Conservation (phyloP, 2,888 invertebrate species). For the Bedellia somnulentella region DNA sequence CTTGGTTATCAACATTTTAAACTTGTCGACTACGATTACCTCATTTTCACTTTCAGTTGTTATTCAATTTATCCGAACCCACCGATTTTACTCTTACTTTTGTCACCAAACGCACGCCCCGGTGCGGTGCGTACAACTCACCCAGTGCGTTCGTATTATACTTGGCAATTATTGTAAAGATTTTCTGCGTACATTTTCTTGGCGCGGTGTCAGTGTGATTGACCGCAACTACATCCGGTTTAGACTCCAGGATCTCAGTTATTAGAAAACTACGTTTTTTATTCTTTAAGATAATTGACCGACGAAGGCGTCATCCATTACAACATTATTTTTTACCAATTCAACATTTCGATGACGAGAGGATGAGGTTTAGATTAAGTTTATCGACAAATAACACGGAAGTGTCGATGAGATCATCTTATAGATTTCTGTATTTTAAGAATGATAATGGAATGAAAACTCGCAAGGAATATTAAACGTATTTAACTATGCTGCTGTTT, state of each 20-base stretch:
- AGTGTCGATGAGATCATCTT: conserved; percentile 9
- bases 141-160: too few species aligned
- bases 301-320: conserved; percentile 6
- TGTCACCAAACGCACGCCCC: conserved; percentile 5
- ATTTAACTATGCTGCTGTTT: too few species aligned
- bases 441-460: too few species aligned
- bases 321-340: too few species aligned
- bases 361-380: conserved; percentile 3
- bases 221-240: conserved; percentile 3
- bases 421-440: conserved; percentile 1
- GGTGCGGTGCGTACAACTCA: too few species aligned
- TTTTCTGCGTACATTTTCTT: too few species aligned
- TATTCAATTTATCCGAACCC: conserved; percentile 17
- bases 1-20: conserved; percentile 13
- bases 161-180: too few species aligned
- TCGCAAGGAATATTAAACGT: too few species aligned
- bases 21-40: conserved; percentile 12
- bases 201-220: conserved; percentile 3
- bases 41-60: conserved; percentile 22
- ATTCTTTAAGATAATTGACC: conserved; percentile 5
- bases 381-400: conserved; percentile 8
- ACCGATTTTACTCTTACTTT: conserved; percentile 20
- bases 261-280: too few species aligned
- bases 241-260: background rate
- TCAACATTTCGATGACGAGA: conserved; percentile 5